Conservation (phyloP, 2,888 invertebrate species). For the Alsophila aescularia region DNA sequence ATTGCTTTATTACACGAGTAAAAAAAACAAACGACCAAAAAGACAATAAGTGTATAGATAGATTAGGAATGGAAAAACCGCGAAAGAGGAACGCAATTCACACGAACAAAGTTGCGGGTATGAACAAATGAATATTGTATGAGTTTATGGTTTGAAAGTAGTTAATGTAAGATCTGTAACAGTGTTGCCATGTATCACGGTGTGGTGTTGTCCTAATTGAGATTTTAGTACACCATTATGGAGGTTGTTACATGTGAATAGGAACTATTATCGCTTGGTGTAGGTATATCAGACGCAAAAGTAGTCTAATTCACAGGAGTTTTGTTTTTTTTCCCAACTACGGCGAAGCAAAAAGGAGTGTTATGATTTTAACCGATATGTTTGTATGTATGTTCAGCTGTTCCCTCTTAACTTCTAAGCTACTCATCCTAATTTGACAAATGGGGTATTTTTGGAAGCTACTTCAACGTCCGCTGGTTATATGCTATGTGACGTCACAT, state of each 20-base stretch:
- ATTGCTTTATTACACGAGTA: too few species aligned
- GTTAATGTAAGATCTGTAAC: slow-evolving; percentile 14
- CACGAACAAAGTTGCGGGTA: not conserved
- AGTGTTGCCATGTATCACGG: slow-evolving; percentile 8
- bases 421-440: too few species aligned
- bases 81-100: too few species aligned
- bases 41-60: not conserved
- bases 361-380: too few species aligned
- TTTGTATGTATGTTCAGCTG: too few species aligned
- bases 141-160: not conserved
- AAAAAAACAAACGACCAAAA: too few species aligned
- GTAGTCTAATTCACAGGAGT: slow-evolving; percentile 16
- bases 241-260: slow-evolving; percentile 23
- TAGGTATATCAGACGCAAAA: not conserved
- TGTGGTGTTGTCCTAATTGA: slow-evolving; percentile 15
- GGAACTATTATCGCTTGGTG: slow-evolving; percentile 26
- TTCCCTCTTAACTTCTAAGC: too few species aligned
- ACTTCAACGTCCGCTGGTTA: too few species aligned
- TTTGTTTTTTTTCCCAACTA: too few species aligned
- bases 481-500: too few species aligned
- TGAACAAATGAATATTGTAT: not conserved
- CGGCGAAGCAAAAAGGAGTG: too few species aligned
- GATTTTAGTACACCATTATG: slow-evolving; percentile 26
- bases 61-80: not conserved
- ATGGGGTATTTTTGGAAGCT: too few species aligned